These are phyloP conservation scores for Chaetodon auriga DNA, from an alignment of 2,113 vertebrate genomes.

Conservation along the genomic window DNA sequence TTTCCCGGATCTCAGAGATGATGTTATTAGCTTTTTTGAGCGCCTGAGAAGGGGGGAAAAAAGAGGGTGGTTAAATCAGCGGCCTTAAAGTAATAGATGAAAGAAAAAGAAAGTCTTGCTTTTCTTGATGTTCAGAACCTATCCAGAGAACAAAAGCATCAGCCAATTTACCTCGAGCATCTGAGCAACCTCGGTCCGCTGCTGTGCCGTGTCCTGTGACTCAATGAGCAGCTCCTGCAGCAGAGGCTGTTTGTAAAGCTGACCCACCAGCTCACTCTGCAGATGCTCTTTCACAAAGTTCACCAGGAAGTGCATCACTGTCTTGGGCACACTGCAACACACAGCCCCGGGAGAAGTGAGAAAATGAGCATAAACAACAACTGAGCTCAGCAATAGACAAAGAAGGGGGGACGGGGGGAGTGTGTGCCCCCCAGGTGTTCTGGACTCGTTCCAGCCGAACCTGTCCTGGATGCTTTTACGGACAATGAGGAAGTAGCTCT, in stretches of 20 bases:
- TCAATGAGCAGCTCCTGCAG: slow-evolving; percentile 87
- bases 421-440: not conserved
- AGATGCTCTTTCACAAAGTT: slow-evolving; percentile 89
- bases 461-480: slow-evolving; percentile 91
- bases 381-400: not conserved
- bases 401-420: not conserved
- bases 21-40: slow-evolving; percentile 87
- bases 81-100: slow-evolving; percentile 7
- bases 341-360: slow-evolving; percentile 19
- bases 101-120: slow-evolving; percentile 23
- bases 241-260: slow-evolving; percentile 86
- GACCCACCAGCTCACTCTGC: slow-evolving; percentile 89
- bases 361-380: slow-evolving; percentile 15
- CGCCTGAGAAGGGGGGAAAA: slow-evolving; percentile 71
- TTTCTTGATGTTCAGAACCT: not conserved
- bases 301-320: slow-evolving; percentile 90
- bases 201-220: slow-evolving; percentile 88
- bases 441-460: slow-evolving; percentile 63
- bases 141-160: slow-evolving; percentile 51
- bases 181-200: slow-evolving; percentile 85
- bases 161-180: slow-evolving; percentile 86
- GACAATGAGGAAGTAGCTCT: slow-evolving; percentile 89
- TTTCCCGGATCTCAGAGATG: slow-evolving; percentile 89
- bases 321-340: slow-evolving; percentile 87
- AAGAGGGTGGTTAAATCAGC: slow-evolving; percentile 18